Base-by-base conservation (phyloP, 35 echinoderm and acorn worm species). In the Diadema setosum region DNA sequence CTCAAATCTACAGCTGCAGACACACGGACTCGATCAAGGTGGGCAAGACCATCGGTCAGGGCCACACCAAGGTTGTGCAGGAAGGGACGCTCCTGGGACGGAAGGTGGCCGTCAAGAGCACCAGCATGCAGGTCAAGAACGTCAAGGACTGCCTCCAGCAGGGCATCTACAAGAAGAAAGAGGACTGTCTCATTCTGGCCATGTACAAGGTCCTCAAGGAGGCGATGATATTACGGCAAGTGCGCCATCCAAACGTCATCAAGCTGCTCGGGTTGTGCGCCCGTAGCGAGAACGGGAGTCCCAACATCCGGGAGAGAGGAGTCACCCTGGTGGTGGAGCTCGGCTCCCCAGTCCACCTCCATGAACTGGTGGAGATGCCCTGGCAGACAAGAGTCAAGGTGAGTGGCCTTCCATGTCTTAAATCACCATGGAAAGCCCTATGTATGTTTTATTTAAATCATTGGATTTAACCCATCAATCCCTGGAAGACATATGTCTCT, bases 141-240 rank as follows among this genome's bases (percentile, higher is more conserved):
- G 87, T 99, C 20, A 78, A 99, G 42, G 89, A 89, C 24, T 99
- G 96, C 57, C 60, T 95, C 27, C 70, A 89, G 30, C n/a, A 59
- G 5, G 87, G 87, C 1, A 85, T 82, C 32, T 93, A 92, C 52
- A 92, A 86, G 42, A 99, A 99, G 36, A 57, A 81, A 70, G 96
- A 94, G 39, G 92, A 99, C 49, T 99, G 96, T 81, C 94, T 86
- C 48, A 58, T 99, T 88, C 81, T 99, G 36, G 89, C 89, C 3
- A 95, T 82, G 42, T 99, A 99, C 42, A 91, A 99, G 65, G 89
- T 99, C 82, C 82, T 99, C 8, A 94, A 94, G 40, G 96, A 99
- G 52, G 90, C 90, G 2, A 89, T 99, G 93, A 87, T 99, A 34
- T 58, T 99, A 26, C 88, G 87, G 36, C 92, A 99, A 69, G 59